Evolutionary conservation across 2,797 vertebrate genomes (phyloP).

Genomic region (Micrastur ruficollis): DNA sequence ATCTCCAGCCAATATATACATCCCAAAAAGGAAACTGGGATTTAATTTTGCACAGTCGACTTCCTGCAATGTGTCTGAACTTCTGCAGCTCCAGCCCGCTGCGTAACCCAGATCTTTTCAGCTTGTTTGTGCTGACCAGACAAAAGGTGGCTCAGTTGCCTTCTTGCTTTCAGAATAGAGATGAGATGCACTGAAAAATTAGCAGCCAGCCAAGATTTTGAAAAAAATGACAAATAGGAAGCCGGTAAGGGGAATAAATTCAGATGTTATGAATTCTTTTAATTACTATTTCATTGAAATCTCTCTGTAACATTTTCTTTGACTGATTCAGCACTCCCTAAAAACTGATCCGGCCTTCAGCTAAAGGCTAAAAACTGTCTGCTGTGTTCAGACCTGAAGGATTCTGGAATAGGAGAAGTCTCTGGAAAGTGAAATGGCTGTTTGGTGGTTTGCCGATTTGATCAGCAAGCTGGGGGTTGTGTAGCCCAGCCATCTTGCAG

Average conservation of each 20-base stretch:
- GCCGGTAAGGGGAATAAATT: neutral
- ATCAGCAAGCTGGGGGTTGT: neutral
- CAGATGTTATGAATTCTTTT: neutral
- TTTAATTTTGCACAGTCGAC: conserved; percentile 7
- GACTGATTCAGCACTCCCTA: neutral
- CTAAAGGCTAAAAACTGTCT: neutral
- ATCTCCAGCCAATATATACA: neutral
- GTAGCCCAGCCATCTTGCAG: neutral
- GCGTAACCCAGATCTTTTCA: conserved; percentile 19
- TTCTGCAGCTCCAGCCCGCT: neutral
- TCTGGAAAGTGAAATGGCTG: neutral
- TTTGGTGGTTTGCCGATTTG: neutral
- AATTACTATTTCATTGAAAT: neutral
- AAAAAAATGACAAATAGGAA: neutral
- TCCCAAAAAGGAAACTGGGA: neutral
- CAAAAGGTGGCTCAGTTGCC: neutral
- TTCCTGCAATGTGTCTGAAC: neutral
- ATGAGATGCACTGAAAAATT: neutral
- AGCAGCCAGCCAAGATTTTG: neutral
- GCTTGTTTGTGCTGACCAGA: conserved; percentile 10
- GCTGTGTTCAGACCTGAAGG: neutral
- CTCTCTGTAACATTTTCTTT: neutral
- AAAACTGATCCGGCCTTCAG: neutral
- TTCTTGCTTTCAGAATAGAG: neutral
- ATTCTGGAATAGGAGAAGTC: neutral